Evolutionary conservation across 2,888 invertebrate genomes (phyloP).

Genomic region (Coenonympha arcania): DNA sequence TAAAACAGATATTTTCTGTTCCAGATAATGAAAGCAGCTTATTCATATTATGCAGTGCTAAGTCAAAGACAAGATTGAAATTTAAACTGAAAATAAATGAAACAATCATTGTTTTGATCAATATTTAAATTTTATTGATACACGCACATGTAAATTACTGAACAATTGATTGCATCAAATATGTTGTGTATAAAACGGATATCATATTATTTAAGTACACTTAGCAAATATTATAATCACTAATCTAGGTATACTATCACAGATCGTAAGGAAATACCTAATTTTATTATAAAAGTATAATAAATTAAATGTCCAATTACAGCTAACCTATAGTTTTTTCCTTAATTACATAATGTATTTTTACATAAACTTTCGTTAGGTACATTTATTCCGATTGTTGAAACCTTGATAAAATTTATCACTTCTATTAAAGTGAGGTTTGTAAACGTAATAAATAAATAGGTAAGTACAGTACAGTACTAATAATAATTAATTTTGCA

Average conservation of each 20-base stretch:
- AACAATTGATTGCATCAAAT: not conserved
- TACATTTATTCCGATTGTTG: too few species aligned
- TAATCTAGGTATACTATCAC: constrained; percentile 60
- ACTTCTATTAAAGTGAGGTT: too few species aligned
- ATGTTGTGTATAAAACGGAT: not conserved
- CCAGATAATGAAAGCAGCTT: constrained; percentile 65
- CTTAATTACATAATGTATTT: not conserved
- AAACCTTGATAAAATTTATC: too few species aligned
- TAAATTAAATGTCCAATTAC: constrained; percentile 13
- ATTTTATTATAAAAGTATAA: constrained; percentile 17
- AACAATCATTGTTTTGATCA: constrained; percentile 3
- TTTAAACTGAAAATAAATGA: constrained; percentile 1
- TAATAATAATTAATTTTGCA: too few species aligned
- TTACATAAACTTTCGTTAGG: not conserved
- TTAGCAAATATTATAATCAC: constrained; percentile 11
- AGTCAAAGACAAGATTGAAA: constrained; percentile 43
- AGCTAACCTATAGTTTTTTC: not conserved
- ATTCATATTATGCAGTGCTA: constrained; percentile 57
- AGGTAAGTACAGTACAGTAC: too few species aligned
- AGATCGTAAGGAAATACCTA: constrained; percentile 40
- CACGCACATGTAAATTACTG: constrained; percentile 7
- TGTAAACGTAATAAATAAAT: too few species aligned
- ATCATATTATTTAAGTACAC: not conserved
- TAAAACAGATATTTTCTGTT: too few species aligned
- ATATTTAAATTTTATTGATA: constrained; percentile 15